phyloP scores from a whole-genome alignment of 1,140 invertebrate genomes.

The Medauroidea extradentata region DNA sequence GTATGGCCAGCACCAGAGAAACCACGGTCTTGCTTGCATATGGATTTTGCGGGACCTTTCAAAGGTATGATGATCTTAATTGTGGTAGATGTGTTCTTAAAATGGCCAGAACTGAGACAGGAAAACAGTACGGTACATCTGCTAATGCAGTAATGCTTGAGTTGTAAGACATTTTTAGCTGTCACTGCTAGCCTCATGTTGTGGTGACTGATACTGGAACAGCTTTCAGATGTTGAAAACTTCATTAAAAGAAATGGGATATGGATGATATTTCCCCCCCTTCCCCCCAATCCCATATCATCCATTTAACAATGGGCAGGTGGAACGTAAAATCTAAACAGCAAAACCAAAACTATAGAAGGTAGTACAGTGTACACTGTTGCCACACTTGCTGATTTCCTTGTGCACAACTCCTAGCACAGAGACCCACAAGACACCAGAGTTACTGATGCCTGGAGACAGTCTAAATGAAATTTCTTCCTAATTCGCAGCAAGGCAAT shows the following conservation, averaged over 20 bases:
- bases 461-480: neutral
- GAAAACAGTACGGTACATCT: neutral
- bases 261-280: conserved; percentile 29
- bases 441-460: neutral
- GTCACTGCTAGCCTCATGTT: conserved; percentile 14
- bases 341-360: neutral
- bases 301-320: conserved; percentile 37
- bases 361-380: neutral
- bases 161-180: neutral
- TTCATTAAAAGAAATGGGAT: conserved; percentile 33
- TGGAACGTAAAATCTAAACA: conserved; percentile 24
- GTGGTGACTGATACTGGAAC: conserved; percentile 21
- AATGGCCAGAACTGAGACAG: conserved; percentile 30
- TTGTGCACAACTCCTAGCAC: neutral
- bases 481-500: neutral
- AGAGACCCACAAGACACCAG: neutral
- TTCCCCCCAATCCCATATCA: too few species aligned
- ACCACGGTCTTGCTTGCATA: too few species aligned
- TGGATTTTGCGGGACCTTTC: too few species aligned
- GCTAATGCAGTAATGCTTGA: neutral
- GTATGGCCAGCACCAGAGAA: too few species aligned
- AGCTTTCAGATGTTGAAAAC: conserved; percentile 29
- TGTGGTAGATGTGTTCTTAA: conserved; percentile 35
- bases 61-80: conserved; percentile 27
- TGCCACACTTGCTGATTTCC: neutral